Conservation (phyloP, 2,797 vertebrate genomes). For the Pelobates cultripes region DNA sequence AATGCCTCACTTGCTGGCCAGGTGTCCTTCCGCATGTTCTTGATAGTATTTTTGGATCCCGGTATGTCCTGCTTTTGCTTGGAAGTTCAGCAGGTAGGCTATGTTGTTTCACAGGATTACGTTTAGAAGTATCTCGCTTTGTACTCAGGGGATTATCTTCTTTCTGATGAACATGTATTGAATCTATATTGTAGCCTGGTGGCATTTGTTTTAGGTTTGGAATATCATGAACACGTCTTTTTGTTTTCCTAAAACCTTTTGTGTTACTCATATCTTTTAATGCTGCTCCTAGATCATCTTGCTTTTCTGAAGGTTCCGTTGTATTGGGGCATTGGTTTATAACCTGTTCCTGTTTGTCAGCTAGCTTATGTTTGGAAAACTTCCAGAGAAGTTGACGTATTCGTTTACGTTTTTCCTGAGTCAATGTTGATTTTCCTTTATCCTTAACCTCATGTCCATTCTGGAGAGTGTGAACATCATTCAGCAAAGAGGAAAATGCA, state of each 20-base stretch:
- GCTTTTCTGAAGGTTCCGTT: not conserved
- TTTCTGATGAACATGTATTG: not conserved
- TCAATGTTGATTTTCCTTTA: slow-evolving; percentile 45
- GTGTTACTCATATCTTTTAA: not conserved
- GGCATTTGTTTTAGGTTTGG: slow-evolving; percentile 60
- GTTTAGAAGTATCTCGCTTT: not conserved
- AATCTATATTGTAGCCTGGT: slow-evolving; percentile 24
- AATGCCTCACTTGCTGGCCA: slow-evolving; percentile 37
- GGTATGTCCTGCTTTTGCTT: slow-evolving; percentile 36
- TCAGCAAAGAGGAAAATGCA: slow-evolving; percentile 76
- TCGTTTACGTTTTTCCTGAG: slow-evolving; percentile 61
- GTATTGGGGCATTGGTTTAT: not conserved
- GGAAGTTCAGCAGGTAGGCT: slow-evolving; percentile 41
- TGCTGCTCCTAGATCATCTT: not conserved
- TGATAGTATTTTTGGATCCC: slow-evolving; percentile 42
- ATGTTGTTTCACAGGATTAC: slow-evolving; percentile 32
- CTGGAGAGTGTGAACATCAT: slow-evolving; percentile 47
- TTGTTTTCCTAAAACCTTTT: slow-evolving; percentile 40
- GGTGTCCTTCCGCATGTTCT: slow-evolving; percentile 58
- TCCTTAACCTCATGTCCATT: not conserved
- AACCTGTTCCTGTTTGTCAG: slow-evolving; percentile 38
- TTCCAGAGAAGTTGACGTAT: slow-evolving; percentile 70
- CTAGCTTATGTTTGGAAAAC: slow-evolving; percentile 66
- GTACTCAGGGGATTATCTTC: not conserved
- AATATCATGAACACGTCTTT: slow-evolving; percentile 37